Evolutionary conservation across 1,140 invertebrate genomes (phyloP), one percentile per base, ranked within the genome.

Genomic region (Rhyacophila brunnea): DNA sequence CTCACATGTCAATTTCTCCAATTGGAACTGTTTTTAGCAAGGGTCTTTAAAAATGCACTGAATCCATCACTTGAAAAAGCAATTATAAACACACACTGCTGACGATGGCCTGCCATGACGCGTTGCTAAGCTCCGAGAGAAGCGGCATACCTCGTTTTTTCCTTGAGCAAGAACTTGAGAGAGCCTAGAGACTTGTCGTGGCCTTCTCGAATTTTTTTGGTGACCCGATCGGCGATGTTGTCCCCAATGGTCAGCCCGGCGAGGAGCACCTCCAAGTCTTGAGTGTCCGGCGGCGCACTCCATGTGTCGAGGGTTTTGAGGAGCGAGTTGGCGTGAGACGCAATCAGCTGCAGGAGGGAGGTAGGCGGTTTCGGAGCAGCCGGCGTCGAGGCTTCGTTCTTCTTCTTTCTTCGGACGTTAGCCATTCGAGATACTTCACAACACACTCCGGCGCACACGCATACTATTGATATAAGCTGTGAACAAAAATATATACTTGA

Each of bases 221-320:
- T 52, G 6, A 59, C 57, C 1, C 40, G 36, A 40, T 53, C 38
- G 10, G 48, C 23, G 23, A 28, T 28, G 23, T 28, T 19, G n/a
- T 59, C 50, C 10, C 28, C 50, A n/a, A 59, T 40, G 13, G 57
- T 46, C 18, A 59, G 35, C 13, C 45, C 46, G 42, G 46, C 46
- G 36, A 59, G 51, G 43, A 51, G 44, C 19, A 44, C 48, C 1
- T 48, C 48, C 11, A 59, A 42, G n/a, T 52, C 40, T 20, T 52
- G 44, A 11, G 49, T 42, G n/a, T 23, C 42, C 2, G 44, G 17
- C 20, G 49, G 49, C 6, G 23, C 15, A 10, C 19, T 40, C 57
- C 57, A 59, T 23, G 18, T 11, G 3, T 59, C 48, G 19, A 59
- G 46, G 7, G 36, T 44, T n/a, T 51, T 23, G 7, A 32, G 6